These are phyloP conservation scores for Picus viridis DNA, from an alignment of 2,797 vertebrate genomes.

Conservation along the genomic window DNA sequence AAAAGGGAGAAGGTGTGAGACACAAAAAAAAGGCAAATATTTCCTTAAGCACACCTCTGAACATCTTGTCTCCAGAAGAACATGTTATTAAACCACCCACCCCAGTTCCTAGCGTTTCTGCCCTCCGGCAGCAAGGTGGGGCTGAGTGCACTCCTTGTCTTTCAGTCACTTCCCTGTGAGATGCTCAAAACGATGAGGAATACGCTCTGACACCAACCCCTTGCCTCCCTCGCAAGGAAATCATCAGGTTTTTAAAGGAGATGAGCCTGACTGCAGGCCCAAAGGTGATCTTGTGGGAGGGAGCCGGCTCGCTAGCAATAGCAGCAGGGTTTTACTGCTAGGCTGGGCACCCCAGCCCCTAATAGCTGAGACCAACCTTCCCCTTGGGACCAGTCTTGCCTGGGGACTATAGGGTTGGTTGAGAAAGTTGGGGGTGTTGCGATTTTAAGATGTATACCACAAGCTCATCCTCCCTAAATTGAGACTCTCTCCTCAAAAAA, in stretches of 20 bases:
- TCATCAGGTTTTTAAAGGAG: neutral
- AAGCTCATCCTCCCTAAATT: conserved; percentile 86
- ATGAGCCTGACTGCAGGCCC: neutral
- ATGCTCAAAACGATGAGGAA: neutral
- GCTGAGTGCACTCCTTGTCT: neutral
- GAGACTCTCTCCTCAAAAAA: conserved; percentile 62
- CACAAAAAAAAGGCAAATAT: neutral
- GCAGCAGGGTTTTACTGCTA: neutral
- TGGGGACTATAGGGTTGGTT: rapidly evolving
- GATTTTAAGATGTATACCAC: conserved; percentile 79
- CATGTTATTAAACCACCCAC: conserved; percentile 71
- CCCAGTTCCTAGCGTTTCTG: conserved; percentile 35
- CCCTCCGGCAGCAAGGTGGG: conserved; percentile 58
- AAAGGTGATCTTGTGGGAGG: neutral
- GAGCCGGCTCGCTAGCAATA: neutral
- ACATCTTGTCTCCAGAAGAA: conserved; percentile 66
- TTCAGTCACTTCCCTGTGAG: neutral
- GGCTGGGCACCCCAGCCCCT: conserved; percentile 6
- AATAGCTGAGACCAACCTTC: conserved; percentile 79
- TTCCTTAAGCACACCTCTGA: conserved; percentile 46
- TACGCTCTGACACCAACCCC: rapidly evolving
- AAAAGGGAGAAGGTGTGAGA: neutral
- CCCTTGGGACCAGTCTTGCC: conserved; percentile 83
- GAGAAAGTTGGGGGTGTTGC: neutral
- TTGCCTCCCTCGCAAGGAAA: neutral